phyloP scores from a whole-genome alignment of 2,113 vertebrate species.

The Paradisaea rubra region DNA sequence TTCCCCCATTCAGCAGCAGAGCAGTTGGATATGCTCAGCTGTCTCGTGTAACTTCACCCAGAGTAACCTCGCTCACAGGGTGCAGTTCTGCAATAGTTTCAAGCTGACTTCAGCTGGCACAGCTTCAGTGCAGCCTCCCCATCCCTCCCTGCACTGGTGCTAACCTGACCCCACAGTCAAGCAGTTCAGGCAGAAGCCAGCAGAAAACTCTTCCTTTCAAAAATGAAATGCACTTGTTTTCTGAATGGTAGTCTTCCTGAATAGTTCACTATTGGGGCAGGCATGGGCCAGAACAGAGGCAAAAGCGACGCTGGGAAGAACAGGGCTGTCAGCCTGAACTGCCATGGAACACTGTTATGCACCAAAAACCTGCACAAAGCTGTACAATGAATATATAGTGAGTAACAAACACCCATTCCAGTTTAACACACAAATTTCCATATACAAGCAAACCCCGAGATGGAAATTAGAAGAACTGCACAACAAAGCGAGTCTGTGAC shows the following conservation, averaged over 20 bases:
- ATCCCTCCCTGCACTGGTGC: constrained; percentile 30
- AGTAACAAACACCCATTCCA: not conserved
- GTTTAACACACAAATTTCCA: not conserved
- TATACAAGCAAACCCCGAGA: not conserved
- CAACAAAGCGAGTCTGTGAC: not conserved
- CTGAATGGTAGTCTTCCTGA: not conserved
- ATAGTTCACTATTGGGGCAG: not conserved
- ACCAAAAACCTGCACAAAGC: not conserved
- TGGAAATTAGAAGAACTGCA: not conserved
- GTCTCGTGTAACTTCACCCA: constrained; percentile 57
- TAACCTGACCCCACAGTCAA: not conserved
- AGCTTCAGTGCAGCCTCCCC: constrained; percentile 23
- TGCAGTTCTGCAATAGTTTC: constrained; percentile 61
- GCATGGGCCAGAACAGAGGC: not conserved
- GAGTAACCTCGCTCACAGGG: constrained; percentile 42
- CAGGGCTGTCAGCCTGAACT: not conserved
- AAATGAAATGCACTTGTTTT: not conserved
- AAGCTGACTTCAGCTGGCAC: constrained; percentile 60
- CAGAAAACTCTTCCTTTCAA: not conserved
- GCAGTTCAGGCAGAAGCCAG: not conserved
- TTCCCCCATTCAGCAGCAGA: constrained; percentile 44
- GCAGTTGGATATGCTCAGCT: constrained; percentile 49
- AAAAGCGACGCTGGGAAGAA: not conserved
- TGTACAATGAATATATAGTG: not conserved
- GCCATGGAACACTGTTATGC: accelerated